phyloP scores from a whole-genome alignment of 2,797 vertebrate genomes.

The Anniella stebbinsi region DNA sequence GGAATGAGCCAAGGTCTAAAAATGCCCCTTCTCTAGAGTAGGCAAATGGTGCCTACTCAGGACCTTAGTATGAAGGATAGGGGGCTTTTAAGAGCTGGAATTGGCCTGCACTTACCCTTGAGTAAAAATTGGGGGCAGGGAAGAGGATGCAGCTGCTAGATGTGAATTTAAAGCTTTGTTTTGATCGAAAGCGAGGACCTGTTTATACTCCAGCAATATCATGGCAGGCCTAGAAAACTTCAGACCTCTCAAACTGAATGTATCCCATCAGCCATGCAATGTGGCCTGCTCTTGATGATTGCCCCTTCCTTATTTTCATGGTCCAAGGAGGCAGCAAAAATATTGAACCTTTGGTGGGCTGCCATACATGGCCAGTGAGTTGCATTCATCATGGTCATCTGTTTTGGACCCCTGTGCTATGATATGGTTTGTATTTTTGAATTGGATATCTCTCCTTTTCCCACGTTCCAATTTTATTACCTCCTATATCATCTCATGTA shows the following conservation, averaged over 20 bases:
- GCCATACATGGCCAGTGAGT: background rate
- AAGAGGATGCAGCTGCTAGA: too few relatives aligned
- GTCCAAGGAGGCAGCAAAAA: background rate
- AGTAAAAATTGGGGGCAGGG: too few relatives aligned
- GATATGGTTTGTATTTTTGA: conserved; percentile 3
- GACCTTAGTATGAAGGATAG: too few relatives aligned
- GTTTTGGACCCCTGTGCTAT: fast-evolving
- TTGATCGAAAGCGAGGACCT: background rate
- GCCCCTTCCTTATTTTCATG: background rate
- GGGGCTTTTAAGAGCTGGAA: too few relatives aligned
- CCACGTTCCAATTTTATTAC: conserved; percentile 58
- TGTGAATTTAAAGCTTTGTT: too few relatives aligned
- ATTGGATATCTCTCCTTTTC: conserved; percentile 16
- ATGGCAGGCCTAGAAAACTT: background rate
- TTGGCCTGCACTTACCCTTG: too few relatives aligned
- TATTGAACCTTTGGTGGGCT: background rate
- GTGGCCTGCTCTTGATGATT: background rate
- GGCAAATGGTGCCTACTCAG: too few relatives aligned
- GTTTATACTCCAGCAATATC: background rate
- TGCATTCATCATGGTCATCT: background rate
- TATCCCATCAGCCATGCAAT: background rate
- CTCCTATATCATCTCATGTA: conserved; percentile 58
- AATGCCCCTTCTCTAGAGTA: too few relatives aligned
- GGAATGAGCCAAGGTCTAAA: too few relatives aligned
- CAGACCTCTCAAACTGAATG: background rate